Conservation (phyloP, 2,113 vertebrate genomes). For the Ophiodon elongatus region DNA sequence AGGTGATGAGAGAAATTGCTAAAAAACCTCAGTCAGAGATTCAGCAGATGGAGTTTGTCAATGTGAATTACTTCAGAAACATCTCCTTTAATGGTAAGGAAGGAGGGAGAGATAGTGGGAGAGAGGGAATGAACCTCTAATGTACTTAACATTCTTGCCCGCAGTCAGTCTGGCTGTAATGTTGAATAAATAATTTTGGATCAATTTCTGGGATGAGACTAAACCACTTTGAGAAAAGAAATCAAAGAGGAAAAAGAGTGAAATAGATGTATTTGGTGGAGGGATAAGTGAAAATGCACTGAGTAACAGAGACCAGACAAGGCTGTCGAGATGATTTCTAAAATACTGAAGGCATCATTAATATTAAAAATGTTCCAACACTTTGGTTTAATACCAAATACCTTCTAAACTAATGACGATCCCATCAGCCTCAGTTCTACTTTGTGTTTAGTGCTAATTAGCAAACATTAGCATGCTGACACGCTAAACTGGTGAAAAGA, state of each 20-base stretch:
- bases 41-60: constrained; percentile 56
- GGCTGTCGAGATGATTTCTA: not conserved
- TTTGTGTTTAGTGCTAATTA: not conserved
- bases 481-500: not conserved
- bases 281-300: not conserved
- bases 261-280: not conserved
- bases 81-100: constrained; percentile 88
- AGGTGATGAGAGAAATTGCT: constrained; percentile 85
- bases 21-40: not conserved
- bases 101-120: not conserved
- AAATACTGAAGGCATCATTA: not conserved
- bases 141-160: not conserved
- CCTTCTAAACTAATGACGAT: not conserved
- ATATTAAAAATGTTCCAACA: not conserved
- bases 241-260: not conserved
- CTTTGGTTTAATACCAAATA: not conserved
- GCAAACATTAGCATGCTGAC: not conserved
- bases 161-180: not conserved
- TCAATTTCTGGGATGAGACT: not conserved
- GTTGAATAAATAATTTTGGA: too few species aligned
- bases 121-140: not conserved
- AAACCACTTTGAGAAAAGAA: not conserved
- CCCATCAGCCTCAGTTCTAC: not conserved
- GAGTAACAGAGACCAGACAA: not conserved
- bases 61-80: constrained; percentile 85